Conservation (phyloP, 2,888 invertebrate genomes). For the Leucoptera coffeella region DNA sequence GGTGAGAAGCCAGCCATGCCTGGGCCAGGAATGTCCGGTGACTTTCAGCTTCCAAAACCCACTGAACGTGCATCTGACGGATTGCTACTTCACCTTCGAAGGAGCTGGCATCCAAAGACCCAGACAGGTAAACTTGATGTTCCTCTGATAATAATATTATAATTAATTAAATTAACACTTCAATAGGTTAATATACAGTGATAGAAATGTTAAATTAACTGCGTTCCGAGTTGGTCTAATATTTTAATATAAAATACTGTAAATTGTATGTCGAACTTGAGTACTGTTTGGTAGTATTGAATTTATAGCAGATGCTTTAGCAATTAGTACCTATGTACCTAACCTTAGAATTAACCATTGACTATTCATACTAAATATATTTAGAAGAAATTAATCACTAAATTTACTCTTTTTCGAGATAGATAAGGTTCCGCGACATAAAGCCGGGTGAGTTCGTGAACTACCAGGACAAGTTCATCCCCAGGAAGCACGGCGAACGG, state of each 20-base stretch:
- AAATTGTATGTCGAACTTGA: no score
- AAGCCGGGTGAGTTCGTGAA: conserved; percentile 58
- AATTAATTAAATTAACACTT: no score
- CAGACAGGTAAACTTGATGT: conserved; percentile 49
- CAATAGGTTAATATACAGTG: no score
- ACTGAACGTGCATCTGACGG: conserved; percentile 54
- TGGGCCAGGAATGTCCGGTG: conserved; percentile 47
- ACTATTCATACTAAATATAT: background rate
- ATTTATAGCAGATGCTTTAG: no score
- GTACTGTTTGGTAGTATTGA: no score
- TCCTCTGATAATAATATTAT: no score
- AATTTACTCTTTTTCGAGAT: conserved; percentile 6
- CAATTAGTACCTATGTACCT: no score
- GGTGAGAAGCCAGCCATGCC: conserved; percentile 41
- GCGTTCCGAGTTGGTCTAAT: no score
- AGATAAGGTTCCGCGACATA: conserved; percentile 55
- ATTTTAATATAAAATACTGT: no score
- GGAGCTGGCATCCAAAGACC: conserved; percentile 62
- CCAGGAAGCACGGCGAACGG: conserved; percentile 54
- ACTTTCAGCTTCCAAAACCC: conserved; percentile 65
- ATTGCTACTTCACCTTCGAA: conserved; percentile 64
- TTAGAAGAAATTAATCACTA: background rate
- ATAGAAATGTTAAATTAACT: no score
- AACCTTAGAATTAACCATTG: no score
- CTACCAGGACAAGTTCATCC: conserved; percentile 55